A percentile compares a stretch with the other conserved stretches of the same genome.
Conservation (phyloP, 1,140 invertebrate genomes). For the Cepaea nemoralis region DNA sequence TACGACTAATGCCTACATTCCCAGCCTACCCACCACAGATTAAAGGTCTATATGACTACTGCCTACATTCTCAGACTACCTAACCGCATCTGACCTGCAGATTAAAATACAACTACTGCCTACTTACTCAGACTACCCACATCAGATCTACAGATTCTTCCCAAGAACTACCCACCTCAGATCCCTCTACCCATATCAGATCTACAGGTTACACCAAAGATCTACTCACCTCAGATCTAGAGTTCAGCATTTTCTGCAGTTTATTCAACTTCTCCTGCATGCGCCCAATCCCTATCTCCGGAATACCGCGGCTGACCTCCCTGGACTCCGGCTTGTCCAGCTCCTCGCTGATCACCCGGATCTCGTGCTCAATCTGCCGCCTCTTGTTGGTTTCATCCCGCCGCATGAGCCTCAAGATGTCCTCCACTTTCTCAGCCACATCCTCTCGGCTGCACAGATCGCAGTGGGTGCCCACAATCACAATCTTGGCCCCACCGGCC, state of each 20-base stretch:
- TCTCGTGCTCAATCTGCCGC: constrained; percentile 52
- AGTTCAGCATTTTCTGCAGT: constrained; percentile 59
- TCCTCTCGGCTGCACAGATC: constrained; percentile 61
- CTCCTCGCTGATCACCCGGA: constrained; percentile 45
- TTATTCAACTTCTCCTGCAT: constrained; percentile 52
- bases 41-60: too few relatives aligned
- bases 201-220: neutral
- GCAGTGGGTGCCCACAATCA: constrained; percentile 63
- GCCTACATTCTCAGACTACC: too few relatives aligned
- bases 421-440: constrained; percentile 49
- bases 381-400: constrained; percentile 57
- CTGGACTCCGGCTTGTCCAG: constrained; percentile 44
- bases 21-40: too few relatives aligned
- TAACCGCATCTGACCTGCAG: too few relatives aligned
- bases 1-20: too few relatives aligned
- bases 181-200: too few relatives aligned
- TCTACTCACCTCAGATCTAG: constrained; percentile 52
- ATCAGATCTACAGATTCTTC: too few relatives aligned
- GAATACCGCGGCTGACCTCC: constrained; percentile 51
- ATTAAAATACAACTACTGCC: too few relatives aligned
- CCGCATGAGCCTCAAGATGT: constrained; percentile 59
- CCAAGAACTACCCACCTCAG: too few relatives aligned
- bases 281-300: constrained; percentile 58
- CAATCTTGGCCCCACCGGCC: constrained; percentile 61
- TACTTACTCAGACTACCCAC: too few relatives aligned